Percentiles rank a stretch among this genome's conserved stretches.
These are phyloP conservation scores for Blastomussa wellsi DNA, from an alignment of 92 coral and sea anemone species.

Conservation along the genomic window DNA sequence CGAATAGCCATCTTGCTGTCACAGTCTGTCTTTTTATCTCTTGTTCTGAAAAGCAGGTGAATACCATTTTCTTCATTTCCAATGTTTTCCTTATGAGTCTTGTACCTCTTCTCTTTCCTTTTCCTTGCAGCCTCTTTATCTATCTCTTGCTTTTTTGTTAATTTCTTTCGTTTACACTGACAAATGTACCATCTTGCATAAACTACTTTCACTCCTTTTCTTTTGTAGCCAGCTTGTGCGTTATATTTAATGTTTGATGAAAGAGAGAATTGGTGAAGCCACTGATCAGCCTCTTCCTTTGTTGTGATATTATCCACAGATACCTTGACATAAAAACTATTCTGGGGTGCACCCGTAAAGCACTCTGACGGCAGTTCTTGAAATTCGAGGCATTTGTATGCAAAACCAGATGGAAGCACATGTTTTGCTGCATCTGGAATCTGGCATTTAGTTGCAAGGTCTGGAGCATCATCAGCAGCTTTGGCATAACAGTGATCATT, in stretches of 20 bases:
- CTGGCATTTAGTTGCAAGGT: too few relatives aligned
- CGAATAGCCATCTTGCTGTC: conserved; percentile 52
- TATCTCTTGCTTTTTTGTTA: conserved; percentile 40
- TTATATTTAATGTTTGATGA: conserved; percentile 59
- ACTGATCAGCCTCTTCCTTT: conserved; percentile 45
- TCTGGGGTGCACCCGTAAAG: too few relatives aligned
- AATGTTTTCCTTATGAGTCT: conserved; percentile 39
- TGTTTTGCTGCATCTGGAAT: too few relatives aligned
- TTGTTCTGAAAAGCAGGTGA: conserved; percentile 48
- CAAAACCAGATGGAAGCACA: too few relatives aligned
- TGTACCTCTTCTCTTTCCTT: conserved; percentile 32
- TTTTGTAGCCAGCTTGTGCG: conserved; percentile 43
- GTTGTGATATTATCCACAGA: conserved; percentile 30
- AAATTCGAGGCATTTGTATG: too few relatives aligned
- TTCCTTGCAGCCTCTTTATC: conserved; percentile 16
- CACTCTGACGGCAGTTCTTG: too few relatives aligned
- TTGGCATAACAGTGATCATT: too few relatives aligned
- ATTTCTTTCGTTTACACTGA: too few relatives aligned
- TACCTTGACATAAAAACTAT: conserved; percentile 20
- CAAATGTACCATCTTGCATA: conserved; percentile 44
- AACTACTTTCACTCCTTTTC: conserved; percentile 40
- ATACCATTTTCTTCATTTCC: conserved; percentile 21
- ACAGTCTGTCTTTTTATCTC: conserved; percentile 61
- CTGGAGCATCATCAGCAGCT: too few relatives aligned
- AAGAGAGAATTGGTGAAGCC: conserved; percentile 46